Conservation (phyloP, 2,113 vertebrate species). For the Nanger granti region DNA sequence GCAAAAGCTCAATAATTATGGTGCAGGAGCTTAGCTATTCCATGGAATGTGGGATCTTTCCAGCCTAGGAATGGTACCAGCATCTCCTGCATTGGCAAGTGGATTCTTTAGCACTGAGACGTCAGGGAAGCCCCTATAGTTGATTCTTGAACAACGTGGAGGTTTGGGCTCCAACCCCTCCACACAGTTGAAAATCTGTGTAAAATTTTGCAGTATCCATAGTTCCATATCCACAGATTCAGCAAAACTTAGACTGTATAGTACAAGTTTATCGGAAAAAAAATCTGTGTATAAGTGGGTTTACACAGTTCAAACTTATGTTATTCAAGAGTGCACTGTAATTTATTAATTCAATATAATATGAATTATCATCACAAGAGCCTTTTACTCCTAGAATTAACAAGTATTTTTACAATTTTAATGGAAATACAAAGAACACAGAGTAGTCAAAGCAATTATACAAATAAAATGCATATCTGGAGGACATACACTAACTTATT, state of each 20-base stretch:
- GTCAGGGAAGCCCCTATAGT: background rate
- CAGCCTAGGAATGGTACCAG: background rate
- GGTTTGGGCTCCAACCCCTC: background rate
- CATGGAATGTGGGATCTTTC: background rate
- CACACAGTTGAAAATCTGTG: fast-evolving
- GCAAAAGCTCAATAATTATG: background rate
- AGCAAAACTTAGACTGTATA: background rate
- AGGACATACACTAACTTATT: background rate
- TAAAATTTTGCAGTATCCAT: background rate
- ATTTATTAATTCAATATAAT: background rate
- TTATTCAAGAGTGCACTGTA: background rate
- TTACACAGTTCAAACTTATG: background rate
- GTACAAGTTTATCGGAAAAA: background rate
- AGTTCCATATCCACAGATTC: background rate
- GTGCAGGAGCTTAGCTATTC: background rate
- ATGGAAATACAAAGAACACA: background rate
- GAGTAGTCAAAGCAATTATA: background rate
- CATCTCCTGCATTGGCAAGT: background rate
- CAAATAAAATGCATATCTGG: background rate
- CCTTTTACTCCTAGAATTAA: background rate
- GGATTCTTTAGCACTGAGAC: background rate
- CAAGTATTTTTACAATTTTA: background rate
- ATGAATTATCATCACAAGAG: background rate
- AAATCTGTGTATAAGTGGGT: background rate
- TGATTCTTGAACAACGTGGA: background rate